Conservation (phyloP, 2,113 vertebrate genomes). For the Mellivora capensis region DNA sequence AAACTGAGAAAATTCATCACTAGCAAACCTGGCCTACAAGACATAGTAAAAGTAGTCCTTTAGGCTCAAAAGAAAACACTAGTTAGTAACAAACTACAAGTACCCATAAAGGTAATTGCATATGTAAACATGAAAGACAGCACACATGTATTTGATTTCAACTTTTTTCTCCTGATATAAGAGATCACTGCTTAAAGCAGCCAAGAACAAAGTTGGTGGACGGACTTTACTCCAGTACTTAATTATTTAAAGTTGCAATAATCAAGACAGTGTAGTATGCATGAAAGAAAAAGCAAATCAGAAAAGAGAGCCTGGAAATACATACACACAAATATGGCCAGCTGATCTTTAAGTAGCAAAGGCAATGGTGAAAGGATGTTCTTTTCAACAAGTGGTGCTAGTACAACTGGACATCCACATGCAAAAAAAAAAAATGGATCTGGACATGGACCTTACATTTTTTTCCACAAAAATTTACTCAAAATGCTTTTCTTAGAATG, state of each 20-base stretch:
- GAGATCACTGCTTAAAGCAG: not conserved
- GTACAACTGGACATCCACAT: not conserved
- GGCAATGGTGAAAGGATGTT: not conserved
- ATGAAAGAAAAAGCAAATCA: not conserved
- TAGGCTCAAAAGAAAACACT: not conserved
- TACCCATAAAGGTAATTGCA: not conserved
- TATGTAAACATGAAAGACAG: not conserved
- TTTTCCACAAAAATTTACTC: not conserved
- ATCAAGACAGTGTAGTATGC: not conserved
- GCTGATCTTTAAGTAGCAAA: not conserved
- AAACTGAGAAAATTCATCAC: too few relatives aligned
- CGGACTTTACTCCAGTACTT: not conserved
- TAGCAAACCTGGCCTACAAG: too few relatives aligned
- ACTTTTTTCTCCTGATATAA: not conserved
- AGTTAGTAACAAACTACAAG: not conserved
- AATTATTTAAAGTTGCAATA: conserved; percentile 19
- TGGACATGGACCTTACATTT: not conserved
- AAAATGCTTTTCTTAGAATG: not conserved
- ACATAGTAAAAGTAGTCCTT: not conserved
- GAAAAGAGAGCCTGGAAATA: not conserved
- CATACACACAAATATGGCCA: not conserved
- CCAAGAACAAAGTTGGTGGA: not conserved
- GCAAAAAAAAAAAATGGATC: not conserved
- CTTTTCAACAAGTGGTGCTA: not conserved
- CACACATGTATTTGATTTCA: not conserved